phyloP scores from a whole-genome alignment of 2,888 invertebrate species.

The Cordylochernes scorpioides region DNA sequence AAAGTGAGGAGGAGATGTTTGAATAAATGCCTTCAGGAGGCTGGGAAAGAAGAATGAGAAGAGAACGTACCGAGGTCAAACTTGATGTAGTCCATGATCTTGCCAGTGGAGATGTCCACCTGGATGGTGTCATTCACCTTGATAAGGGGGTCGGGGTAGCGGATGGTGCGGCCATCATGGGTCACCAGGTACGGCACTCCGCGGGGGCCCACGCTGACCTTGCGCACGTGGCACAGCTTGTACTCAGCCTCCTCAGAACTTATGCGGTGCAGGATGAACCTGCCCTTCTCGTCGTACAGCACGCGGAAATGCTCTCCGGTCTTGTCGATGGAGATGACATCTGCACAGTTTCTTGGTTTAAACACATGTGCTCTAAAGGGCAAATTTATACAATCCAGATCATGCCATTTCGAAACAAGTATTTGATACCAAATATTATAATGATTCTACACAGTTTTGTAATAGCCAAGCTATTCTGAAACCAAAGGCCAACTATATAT shows the following conservation, averaged over 20 bases:
- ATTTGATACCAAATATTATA: too few species aligned
- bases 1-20: too few species aligned
- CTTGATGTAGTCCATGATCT: constrained; percentile 91
- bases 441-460: too few species aligned
- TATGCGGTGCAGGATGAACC: constrained; percentile 90
- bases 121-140: constrained; percentile 91
- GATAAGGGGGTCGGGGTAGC: constrained; percentile 90
- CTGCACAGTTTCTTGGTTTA: constrained; percentile 32
- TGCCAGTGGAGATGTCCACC: constrained; percentile 68
- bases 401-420: too few species aligned
- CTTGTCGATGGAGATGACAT: constrained; percentile 94
- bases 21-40: too few species aligned
- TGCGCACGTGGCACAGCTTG: constrained; percentile 85
- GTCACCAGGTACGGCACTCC: constrained; percentile 83
- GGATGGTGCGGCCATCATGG: constrained; percentile 89
- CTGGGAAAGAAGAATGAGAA: too few species aligned
- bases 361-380: too few species aligned
- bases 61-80: constrained; percentile 73
- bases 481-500: too few species aligned
- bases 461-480: too few species aligned
- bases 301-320: constrained; percentile 91
- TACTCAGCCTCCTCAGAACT: constrained; percentile 96
- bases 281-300: constrained; percentile 93
- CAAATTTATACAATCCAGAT: too few species aligned
- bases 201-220: constrained; percentile 68